phyloP scores from a whole-genome alignment of 1,140 invertebrate genomes.

The Drosophila setifemur region DNA sequence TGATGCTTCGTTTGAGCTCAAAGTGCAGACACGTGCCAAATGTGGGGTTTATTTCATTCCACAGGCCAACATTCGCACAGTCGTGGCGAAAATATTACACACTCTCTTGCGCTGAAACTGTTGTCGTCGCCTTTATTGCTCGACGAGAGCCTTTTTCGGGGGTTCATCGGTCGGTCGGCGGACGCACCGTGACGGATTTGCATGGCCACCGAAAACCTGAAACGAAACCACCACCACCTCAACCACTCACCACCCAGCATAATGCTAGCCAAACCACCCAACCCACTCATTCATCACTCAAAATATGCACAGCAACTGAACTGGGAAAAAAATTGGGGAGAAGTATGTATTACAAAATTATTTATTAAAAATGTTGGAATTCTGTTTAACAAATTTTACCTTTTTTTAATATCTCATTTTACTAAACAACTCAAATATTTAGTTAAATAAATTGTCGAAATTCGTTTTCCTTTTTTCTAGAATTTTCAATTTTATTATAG shows the following conservation, averaged over 20 bases:
- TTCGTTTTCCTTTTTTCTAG: no score
- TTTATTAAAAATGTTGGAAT: not conserved
- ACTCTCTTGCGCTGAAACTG: conserved; percentile 5
- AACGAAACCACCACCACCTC: conserved; percentile 35
- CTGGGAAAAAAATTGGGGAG: conserved; percentile 10
- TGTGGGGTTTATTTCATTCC: conserved; percentile 12
- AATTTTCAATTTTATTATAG: no score
- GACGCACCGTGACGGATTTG: conserved; percentile 71
- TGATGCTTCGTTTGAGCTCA: conserved; percentile 65
- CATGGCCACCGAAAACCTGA: conserved; percentile 41
- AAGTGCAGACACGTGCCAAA: conserved; percentile 76
- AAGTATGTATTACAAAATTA: not conserved
- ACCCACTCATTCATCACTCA: conserved; percentile 64
- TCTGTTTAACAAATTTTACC: no score
- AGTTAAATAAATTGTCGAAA: no score
- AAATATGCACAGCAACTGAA: conserved; percentile 64
- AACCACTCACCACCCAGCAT: conserved; percentile 28
- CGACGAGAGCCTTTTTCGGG: conserved; percentile 25
- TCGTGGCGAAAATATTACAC: conserved; percentile 54
- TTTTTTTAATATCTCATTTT: no score
- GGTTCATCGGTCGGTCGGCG: conserved; percentile 46
- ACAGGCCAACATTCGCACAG: conserved; percentile 41
- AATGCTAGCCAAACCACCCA: conserved; percentile 9
- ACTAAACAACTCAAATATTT: no score
- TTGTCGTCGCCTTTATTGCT: conserved; percentile 49